These are phyloP conservation scores for Turnix velox DNA, from an alignment of 2,113 vertebrate species.

Conservation along the genomic window DNA sequence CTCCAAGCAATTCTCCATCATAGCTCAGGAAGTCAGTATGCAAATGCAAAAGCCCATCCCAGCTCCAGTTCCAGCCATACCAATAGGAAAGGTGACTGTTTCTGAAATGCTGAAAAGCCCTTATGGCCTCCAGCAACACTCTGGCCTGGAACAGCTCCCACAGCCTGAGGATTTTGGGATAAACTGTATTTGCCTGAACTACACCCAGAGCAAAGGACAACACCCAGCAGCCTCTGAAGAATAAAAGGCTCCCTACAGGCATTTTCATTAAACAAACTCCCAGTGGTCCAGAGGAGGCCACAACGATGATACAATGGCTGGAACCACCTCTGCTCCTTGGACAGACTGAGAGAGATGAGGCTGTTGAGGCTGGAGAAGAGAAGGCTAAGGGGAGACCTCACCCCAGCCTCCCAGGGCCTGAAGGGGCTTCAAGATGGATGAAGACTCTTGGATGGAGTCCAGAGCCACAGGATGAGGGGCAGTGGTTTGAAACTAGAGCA, in stretches of 20 bases:
- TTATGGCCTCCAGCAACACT: accelerated
- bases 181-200: neutral
- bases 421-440: too few relatives aligned
- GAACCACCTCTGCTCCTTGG: too few relatives aligned
- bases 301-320: too few relatives aligned
- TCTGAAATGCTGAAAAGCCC: neutral
- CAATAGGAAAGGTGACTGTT: accelerated
- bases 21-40: neutral
- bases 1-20: accelerated
- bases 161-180: neutral
- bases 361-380: too few relatives aligned
- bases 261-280: neutral
- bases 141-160: neutral
- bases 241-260: neutral
- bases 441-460: too few relatives aligned
- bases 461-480: too few relatives aligned
- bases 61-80: neutral
- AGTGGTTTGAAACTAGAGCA: too few relatives aligned
- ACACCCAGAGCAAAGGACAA: neutral
- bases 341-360: too few relatives aligned
- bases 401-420: too few relatives aligned
- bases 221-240: neutral
- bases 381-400: too few relatives aligned
- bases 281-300: too few relatives aligned
- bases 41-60: neutral